Evolutionary conservation across 2,797 vertebrate genomes (phyloP), one percentile per base, ranked within the genome.

Genomic region (Arnoldichthys spilopterus): DNA sequence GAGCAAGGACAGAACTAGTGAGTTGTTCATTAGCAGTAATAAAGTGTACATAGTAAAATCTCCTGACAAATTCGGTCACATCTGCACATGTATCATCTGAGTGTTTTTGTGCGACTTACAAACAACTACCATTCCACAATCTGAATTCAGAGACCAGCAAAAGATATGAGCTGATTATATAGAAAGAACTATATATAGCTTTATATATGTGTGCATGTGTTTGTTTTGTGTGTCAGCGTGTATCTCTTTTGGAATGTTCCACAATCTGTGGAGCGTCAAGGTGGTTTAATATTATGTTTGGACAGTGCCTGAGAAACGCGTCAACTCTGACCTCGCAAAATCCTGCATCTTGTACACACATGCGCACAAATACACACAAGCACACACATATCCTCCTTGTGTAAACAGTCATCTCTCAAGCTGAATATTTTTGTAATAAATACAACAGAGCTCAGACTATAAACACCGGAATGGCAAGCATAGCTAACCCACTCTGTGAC

Each of bases 361-460:
- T 18, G 16, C 20, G 4, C 61, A 37, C 32, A 63, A 20, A 40
- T 34, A 64, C 22, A 43, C 45, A 28, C 64, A 9, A 40, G 34
- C 68, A 54, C 28, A 62, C 47, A 74, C 71, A 82, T 18, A 66
- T 47, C 40, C 45, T 69, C 45, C 45, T 20, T 69, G 45, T 69
- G 24, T 69, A 69, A 49, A 69, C 34, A 58, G 64, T 76, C 73
- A 78, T 75, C 71, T 64, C 76, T 74, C 71, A 78, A 64, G 64
- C 77, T 74, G 80, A 51, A 82, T 56, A 74, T 74, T 78, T 72
- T 49, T 70, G 37, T 81, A 81, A 81, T 77, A 75, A 81, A 81
- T 77, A 77, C 74, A 81, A 37, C 13, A 16, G 63, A 16, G 40
- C 62, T 69, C 71, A 53, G 72, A 82, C 78, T 56, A 74, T 82